Base-by-base conservation (phyloP, 2,888 invertebrate species). In the Catocala fraxini region DNA sequence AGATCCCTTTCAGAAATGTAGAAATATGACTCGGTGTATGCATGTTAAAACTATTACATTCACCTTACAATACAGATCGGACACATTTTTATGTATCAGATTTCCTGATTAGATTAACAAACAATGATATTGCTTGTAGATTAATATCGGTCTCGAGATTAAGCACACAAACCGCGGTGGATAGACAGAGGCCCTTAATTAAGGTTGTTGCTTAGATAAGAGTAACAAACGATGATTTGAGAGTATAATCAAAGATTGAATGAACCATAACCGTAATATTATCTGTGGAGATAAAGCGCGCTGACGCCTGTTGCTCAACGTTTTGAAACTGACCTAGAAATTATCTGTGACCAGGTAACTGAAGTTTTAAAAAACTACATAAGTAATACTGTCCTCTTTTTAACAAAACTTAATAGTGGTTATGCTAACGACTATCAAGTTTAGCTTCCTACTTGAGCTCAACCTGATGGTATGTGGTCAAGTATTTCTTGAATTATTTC, bases 291-390 rank as follows among this genome's bases (percentile, higher is more conserved):
- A 70, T 68, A 77, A 60, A 66, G 60, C 54, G 59, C 51, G 41
- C n/a, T 46, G 46, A 55, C 55, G 60, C 60, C 51, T 61, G 69
- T 70, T 60, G 71, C 53, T 49, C 59, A 51, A 59, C 60, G 63
- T 80, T 76, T 66, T 61, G 76, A 69, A 80, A 79, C 63, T 74
- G 77, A 70, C 80, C 76, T 67, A 59, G 35, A 71, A 74, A 71
- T 41, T 33, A 61, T 72, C 73, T 74, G 80, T 82, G 80, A 81
- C 82, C 81, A 78, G 82, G 83, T 81, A 78, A 82, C 6, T 4
- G 7, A 54, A 67, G 58, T 63, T 59, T 46, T 49, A 59, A 46
- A 63, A 59, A 75, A 70, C 66, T 62, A 71, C 52, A 41, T 7
- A 1, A 39, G 6, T 4, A 39, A 6, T 6, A 1, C 4, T 39